Percentiles rank a stretch among this genome's conserved stretches.
These are phyloP conservation scores for Anoplius nigerrimus DNA, from an alignment of 2,888 invertebrate species.

Conservation along the genomic window DNA sequence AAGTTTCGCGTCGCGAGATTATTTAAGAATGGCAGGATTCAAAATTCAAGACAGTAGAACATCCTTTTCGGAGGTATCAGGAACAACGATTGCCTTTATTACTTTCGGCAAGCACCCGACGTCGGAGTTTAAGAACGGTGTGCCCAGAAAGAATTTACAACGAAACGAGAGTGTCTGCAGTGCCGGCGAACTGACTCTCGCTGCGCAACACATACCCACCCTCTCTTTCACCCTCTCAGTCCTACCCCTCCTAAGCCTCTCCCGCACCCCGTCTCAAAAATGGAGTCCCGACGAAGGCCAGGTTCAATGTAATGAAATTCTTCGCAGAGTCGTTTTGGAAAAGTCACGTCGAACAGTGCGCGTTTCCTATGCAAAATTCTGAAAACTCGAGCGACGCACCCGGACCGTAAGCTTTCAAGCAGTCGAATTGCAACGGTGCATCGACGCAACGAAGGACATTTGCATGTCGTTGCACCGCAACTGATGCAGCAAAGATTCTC, in stretches of 20 bases:
- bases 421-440: background rate
- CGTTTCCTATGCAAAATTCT: background rate
- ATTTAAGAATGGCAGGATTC: too few relatives aligned
- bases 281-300: conserved; percentile 1
- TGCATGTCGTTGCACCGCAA: conserved; percentile 3
- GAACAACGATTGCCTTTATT: too few relatives aligned
- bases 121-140: too few relatives aligned
- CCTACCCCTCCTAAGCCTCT: too few relatives aligned
- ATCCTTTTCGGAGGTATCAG: too few relatives aligned
- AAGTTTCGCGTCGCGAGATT: too few relatives aligned
- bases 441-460: background rate
- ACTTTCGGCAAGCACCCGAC: too few relatives aligned
- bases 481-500: background rate
- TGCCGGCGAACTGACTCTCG: background rate
- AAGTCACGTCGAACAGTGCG: too few relatives aligned
- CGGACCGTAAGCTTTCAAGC: background rate
- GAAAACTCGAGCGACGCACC: background rate
- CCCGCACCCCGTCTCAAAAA: background rate
- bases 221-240: too few relatives aligned
- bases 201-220: background rate
- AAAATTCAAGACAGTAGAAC: too few relatives aligned
- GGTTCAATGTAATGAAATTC: conserved; percentile 7
- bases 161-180: background rate
- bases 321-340: background rate
- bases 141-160: background rate